Percentiles rank a stretch among this genome's conserved stretches.
These are phyloP conservation scores for Anseranas semipalmata DNA, from an alignment of 2,113 vertebrate species.

Conservation along the genomic window DNA sequence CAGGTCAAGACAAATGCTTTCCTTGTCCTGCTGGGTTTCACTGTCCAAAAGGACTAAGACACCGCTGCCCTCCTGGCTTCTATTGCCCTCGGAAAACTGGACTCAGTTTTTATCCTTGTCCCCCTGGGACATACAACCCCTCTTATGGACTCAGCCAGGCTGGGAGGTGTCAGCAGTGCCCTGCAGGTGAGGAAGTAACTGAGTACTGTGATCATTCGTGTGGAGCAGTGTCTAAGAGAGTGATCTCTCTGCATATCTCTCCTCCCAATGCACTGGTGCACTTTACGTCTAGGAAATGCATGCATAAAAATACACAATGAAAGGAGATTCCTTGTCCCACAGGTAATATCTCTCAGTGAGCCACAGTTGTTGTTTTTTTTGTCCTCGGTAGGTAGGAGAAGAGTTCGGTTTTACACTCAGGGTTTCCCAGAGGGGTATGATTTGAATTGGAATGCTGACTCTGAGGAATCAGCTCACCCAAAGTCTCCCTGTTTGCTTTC, in stretches of 20 bases:
- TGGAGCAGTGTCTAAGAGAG: neutral
- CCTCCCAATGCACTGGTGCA: neutral
- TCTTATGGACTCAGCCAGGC: conserved; percentile 74
- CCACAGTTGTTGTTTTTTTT: neutral
- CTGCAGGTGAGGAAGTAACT: conserved; percentile 78
- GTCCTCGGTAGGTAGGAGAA: neutral
- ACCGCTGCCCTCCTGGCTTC: conserved; percentile 79
- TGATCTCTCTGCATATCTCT: neutral
- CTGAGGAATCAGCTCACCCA: neutral
- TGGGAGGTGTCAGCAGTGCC: conserved; percentile 83
- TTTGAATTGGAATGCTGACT: neutral
- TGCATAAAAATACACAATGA: neutral
- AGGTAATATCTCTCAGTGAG: neutral
- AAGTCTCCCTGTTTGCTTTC: neutral
- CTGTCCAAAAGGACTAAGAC: conserved; percentile 77
- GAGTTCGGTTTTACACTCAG: neutral
- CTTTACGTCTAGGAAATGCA: neutral
- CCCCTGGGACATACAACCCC: conserved; percentile 82
- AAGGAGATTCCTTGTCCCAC: neutral
- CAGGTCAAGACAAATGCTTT: conserved; percentile 78
- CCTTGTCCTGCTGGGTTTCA: conserved; percentile 85
- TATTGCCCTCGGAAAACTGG: conserved; percentile 81
- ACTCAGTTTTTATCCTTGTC: conserved; percentile 76
- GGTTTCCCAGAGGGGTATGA: neutral
- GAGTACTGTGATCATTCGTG: rapidly evolving